These are phyloP conservation scores for Rhincodon typus DNA, from an alignment of 2,797 vertebrate genomes.

Conservation along the genomic window DNA sequence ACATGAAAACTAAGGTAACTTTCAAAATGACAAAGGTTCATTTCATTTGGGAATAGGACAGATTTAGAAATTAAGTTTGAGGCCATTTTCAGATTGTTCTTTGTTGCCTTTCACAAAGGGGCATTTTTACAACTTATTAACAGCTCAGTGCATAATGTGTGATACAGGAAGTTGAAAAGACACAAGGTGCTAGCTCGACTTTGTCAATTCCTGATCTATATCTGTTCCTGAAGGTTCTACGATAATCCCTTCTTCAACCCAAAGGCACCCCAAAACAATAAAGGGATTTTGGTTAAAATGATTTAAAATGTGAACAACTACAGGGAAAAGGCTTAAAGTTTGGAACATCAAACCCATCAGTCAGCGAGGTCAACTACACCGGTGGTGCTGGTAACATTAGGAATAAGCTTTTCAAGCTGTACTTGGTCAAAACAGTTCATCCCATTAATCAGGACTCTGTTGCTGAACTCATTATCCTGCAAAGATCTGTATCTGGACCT, in stretches of 20 bases:
- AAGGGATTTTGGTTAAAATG: neutral
- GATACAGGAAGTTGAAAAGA: neutral
- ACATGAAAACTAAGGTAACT: neutral
- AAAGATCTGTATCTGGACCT: neutral
- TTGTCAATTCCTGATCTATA: neutral
- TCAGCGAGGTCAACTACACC: neutral
- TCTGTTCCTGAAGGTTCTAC: neutral
- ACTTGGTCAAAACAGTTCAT: neutral
- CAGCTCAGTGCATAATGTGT: neutral
- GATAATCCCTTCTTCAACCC: neutral
- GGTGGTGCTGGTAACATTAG: neutral
- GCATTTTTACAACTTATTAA: neutral
- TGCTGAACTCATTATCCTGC: neutral
- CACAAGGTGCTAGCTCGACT: neutral
- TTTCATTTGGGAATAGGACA: neutral
- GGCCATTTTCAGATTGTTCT: neutral
- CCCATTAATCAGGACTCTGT: neutral
- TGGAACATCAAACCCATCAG: neutral
- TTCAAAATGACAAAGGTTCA: neutral
- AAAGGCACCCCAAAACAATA: neutral
- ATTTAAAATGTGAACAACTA: neutral
- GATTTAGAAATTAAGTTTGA: neutral
- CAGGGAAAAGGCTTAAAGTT: neutral
- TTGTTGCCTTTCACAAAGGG: neutral
- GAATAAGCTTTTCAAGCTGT: neutral